A percentile compares a stretch with the other conserved stretches of the same genome.
These are phyloP conservation scores for Helicoverpa armigera DNA, from an alignment of 1,140 invertebrate species.

Conservation along the genomic window DNA sequence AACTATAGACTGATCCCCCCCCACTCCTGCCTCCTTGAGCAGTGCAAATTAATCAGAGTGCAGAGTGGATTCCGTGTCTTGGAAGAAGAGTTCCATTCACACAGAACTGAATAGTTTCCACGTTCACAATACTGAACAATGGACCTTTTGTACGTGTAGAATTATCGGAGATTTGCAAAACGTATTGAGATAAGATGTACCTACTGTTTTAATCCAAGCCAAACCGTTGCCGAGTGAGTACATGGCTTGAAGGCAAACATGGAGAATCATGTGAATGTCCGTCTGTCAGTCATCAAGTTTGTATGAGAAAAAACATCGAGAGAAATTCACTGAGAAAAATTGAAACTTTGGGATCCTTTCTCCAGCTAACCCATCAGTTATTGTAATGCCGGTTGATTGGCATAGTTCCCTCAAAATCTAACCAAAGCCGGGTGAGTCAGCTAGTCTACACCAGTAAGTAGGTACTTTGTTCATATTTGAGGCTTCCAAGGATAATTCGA, in stretches of 20 bases:
- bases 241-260: too few relatives aligned
- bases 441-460: neutral
- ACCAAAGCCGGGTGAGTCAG: too few relatives aligned
- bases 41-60: constrained; percentile 43
- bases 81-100: constrained; percentile 24
- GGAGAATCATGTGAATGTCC: too few relatives aligned
- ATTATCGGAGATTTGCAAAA: constrained; percentile 42
- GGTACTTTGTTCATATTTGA: neutral
- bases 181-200: constrained; percentile 34
- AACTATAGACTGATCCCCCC: neutral
- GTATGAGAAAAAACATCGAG: too few relatives aligned
- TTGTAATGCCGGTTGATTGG: too few relatives aligned
- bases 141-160: constrained; percentile 32
- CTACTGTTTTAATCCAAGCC: neutral
- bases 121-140: constrained; percentile 46
- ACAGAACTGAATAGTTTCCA: constrained; percentile 39
- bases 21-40: neutral
- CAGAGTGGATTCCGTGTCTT: constrained; percentile 23
- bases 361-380: too few relatives aligned
- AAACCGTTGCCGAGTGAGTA: neutral
- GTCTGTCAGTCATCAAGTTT: too few relatives aligned
- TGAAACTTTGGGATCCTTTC: too few relatives aligned
- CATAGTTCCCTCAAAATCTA: too few relatives aligned
- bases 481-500: neutral
- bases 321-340: too few relatives aligned